Base-by-base conservation (phyloP, 2,113 vertebrate genomes). In the Sceloporus tristichus region DNA sequence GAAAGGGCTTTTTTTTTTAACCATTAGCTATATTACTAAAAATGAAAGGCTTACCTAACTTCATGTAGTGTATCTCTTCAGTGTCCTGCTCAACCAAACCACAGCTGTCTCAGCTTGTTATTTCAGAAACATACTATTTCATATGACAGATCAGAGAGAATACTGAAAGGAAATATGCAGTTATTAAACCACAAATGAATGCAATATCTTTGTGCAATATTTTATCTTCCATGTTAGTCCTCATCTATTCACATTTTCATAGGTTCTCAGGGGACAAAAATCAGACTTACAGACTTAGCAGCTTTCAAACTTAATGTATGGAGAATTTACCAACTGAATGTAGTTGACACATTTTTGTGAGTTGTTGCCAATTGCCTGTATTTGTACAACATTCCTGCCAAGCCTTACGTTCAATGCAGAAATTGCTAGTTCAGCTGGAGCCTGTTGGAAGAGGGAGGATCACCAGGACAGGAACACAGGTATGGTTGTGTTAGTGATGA, bases 1-100 rank as follows among this genome's bases (percentile, higher is more conserved):
- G 90, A 92, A 40, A 88, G 38, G 91, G 66, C 66, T 86, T 82
- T 88, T 82, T 82, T 85, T 68, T 87, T 88, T 77, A 87, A 53
- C 87, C 74, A 88, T 81, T 91, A 23, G 77, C 77, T 84, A 56
- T 66, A 71, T 93, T 94, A 90, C 82, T 90, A 2, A 81, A 95
- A 89, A 21, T 76, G 66, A 92, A 92, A 65, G 5, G n/a, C 38
- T 90, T 89, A 85, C 74, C 23, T 79, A 59, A 83, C 71, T 86
- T 70, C 59, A 19, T 76, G 34, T 80, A 34, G 89, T 86, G 48
- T 0, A 70, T 19, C 53, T 90, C 77, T 38, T 79, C 34, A 70
- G 6, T 85, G 4, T 9, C 71, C 78, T 88, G 85, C 87, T 88
- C 91, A 89, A 86, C 87, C 91, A 88, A 62, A 90, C 6, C 1